Percentiles rank a stretch among this genome's conserved stretches.
These are phyloP conservation scores for Latrodectus elegans DNA, from an alignment of 2,888 invertebrate genomes.

Conservation along the genomic window DNA sequence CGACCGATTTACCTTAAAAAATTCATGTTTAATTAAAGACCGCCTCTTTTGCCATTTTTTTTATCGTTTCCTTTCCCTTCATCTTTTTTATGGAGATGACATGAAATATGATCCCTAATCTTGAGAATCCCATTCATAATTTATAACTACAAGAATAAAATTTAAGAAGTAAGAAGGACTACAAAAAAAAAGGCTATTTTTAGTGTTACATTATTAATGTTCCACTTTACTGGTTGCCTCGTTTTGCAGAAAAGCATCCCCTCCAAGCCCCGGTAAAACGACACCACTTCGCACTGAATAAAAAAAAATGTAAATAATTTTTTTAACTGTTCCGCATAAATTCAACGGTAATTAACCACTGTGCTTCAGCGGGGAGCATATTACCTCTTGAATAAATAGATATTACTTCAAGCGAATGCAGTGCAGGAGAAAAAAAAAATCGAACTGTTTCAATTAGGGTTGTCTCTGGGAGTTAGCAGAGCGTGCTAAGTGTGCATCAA, in stretches of 20 bases:
- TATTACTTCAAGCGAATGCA: slow-evolving; percentile 24
- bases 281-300: neutral
- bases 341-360: slow-evolving; percentile 37
- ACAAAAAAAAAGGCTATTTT: slow-evolving; percentile 1
- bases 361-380: slow-evolving; percentile 29
- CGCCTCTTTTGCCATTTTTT: neutral
- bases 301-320: neutral
- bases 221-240: slow-evolving; percentile 12
- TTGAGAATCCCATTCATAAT: slow-evolving; percentile 2
- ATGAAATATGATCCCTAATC: slow-evolving; percentile 16
- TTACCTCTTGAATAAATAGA: slow-evolving; percentile 50
- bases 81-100: neutral
- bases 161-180: neutral
- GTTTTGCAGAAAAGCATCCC: slow-evolving; percentile 18
- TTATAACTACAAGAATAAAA: slow-evolving; percentile 4
- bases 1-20: neutral
- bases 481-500: slow-evolving; percentile 10
- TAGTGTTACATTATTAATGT: slow-evolving; percentile 22
- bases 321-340: neutral
- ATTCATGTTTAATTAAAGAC: neutral
- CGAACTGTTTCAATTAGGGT: slow-evolving; percentile 25
- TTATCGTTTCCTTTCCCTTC: neutral
- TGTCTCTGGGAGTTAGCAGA: slow-evolving; percentile 14
- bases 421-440: neutral
- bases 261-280: neutral